Percentiles rank a stretch among this genome's conserved stretches.
Conservation (phyloP, 2,113 vertebrate species). For the Plotosus lineatus region DNA sequence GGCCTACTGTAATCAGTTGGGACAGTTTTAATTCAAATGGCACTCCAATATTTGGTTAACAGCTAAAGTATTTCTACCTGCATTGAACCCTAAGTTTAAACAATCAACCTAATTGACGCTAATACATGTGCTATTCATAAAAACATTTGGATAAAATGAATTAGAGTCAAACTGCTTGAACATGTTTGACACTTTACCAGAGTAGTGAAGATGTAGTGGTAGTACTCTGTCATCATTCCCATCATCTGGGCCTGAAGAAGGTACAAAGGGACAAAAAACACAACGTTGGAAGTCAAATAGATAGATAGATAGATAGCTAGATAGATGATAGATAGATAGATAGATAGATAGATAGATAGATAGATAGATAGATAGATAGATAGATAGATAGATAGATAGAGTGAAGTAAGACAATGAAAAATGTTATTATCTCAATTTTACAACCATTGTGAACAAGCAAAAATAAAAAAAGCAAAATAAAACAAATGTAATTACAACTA, state of each 20-base stretch:
- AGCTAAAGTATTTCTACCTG: constrained; percentile 5
- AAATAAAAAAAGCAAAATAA: constrained; percentile 43
- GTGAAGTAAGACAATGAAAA: constrained; percentile 43
- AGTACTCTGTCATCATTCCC: constrained; percentile 99
- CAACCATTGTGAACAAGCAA: constrained; percentile 44
- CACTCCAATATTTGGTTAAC: constrained; percentile 30
- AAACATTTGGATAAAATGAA: constrained; percentile 65
- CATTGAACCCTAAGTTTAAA: constrained; percentile 35
- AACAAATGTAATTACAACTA: constrained; percentile 5
- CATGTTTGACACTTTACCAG: constrained; percentile 86
- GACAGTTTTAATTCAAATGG: constrained; percentile 32
- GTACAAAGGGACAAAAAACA: background rate
- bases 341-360: constrained; percentile 7
- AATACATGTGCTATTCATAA: constrained; percentile 55
- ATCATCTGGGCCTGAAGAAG: constrained; percentile 93
- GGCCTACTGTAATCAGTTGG: constrained; percentile 38
- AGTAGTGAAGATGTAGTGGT: constrained; percentile 99
- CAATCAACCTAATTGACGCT: constrained; percentile 46
- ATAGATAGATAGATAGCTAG: constrained; percentile 30
- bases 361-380: background rate
- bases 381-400: no score
- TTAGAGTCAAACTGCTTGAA: constrained; percentile 66
- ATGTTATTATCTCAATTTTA: constrained; percentile 55
- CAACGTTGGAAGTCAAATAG: constrained; percentile 4
- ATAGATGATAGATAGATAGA: constrained; percentile 8